These are phyloP conservation scores for Metaphire vulgaris DNA, from an alignment of 1,140 invertebrate genomes.

Conservation along the genomic window DNA sequence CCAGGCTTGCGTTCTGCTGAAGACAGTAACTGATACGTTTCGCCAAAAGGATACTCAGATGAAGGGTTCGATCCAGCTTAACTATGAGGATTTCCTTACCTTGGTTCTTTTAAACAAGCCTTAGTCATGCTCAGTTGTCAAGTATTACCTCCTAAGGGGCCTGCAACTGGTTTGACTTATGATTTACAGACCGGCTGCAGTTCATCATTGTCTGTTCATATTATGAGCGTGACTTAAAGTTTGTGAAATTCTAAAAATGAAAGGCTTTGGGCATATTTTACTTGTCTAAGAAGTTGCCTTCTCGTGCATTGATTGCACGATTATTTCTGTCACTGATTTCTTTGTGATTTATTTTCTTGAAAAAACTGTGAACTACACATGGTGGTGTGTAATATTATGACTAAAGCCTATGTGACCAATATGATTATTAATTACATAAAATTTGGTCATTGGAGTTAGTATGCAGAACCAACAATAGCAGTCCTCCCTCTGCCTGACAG, in stretches of 20 bases:
- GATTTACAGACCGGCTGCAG: not conserved
- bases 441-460: too few species aligned
- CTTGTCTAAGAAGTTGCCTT: too few species aligned
- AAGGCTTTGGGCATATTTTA: not conserved
- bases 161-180: not conserved
- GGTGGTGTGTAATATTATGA: too few species aligned
- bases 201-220: not conserved
- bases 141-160: not conserved
- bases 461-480: too few species aligned
- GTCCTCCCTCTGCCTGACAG: too few species aligned
- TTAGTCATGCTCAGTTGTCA: not conserved
- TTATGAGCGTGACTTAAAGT: too few species aligned
- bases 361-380: too few species aligned
- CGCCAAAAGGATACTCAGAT: slow-evolving; percentile 64
- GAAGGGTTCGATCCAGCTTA: slow-evolving; percentile 69
- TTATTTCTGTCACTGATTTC: too few species aligned
- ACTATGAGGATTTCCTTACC: slow-evolving; percentile 76
- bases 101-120: slow-evolving; percentile 58
- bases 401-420: too few species aligned
- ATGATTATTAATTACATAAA: too few species aligned
- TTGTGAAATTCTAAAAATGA: not conserved
- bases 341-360: too few species aligned
- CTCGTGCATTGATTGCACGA: too few species aligned
- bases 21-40: slow-evolving; percentile 78
- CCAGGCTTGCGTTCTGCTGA: slow-evolving; percentile 76